Percentiles rank a stretch among this genome's conserved stretches.
phyloP scores from a whole-genome alignment of 2,888 invertebrate genomes.

The Octonoba sinensis region DNA sequence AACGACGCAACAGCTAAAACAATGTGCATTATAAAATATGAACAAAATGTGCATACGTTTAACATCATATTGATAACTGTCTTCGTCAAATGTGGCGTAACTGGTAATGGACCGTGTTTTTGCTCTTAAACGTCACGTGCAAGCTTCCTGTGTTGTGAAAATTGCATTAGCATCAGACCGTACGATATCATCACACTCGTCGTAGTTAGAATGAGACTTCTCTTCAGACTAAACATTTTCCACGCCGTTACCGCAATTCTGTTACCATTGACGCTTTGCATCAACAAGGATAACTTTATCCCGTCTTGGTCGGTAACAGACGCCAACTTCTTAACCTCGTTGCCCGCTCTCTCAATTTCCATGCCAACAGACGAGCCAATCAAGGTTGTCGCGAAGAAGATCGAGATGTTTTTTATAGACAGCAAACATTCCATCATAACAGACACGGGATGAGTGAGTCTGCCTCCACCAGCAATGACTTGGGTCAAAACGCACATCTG shows the following conservation, averaged over 20 bases:
- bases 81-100: no score
- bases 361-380: conserved; percentile 32
- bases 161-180: conserved; percentile 45
- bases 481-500: conserved; percentile 53
- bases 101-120: no score
- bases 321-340: conserved; percentile 13
- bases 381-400: conserved; percentile 32
- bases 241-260: conserved; percentile 34
- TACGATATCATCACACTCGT: conserved; percentile 46
- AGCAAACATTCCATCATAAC: conserved; percentile 30
- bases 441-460: conserved; percentile 18
- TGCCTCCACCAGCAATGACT: conserved; percentile 23
- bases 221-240: conserved; percentile 50
- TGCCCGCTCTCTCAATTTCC: conserved; percentile 14
- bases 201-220: conserved; percentile 42
- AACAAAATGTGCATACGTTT: no score
- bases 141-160: conserved; percentile 16
- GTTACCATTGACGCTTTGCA: conserved; percentile 21
- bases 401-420: conserved; percentile 27
- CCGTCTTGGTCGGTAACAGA: conserved; percentile 15
- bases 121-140: no score
- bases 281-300: conserved; percentile 30
- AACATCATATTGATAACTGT: no score
- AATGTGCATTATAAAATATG: no score
- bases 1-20: no score